Evolutionary conservation across 2,888 invertebrate genomes (phyloP), one percentile per base, ranked within the genome.

Genomic region (Pterostichus niger): DNA sequence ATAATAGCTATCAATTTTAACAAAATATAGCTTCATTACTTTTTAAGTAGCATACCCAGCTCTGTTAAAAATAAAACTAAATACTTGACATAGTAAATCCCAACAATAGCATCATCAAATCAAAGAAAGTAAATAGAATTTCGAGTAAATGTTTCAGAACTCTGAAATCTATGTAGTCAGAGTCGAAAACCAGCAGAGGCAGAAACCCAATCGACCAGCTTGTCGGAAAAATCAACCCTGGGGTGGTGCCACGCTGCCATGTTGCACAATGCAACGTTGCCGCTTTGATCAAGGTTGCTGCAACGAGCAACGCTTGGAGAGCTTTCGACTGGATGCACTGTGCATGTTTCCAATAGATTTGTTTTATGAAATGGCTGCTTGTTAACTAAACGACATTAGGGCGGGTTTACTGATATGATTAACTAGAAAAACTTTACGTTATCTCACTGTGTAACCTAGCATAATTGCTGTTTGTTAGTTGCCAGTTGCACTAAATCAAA

Each of bases 331-430:
- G 56, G 56, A 9, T 49, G 49, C 49, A 56, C 40, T 9, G 40
- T 40, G 40, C 44, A 71, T 44, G 68, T 44, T 71, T 71, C 68
- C 68, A 71, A 71, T 64, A 64, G 64, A 64, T 71, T 71, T 71
- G 68, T 40, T 71, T 71, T 64, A 64, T 64, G 64, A 64, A 64
- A 64, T 64, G 64, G 64, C 64, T 64, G 35, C 64, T 64, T 33
- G 64, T 64, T 64, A 64, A 13, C 64, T 64, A 35, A 64, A 64
- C 33, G 64, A 64, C n/a, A 10, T 13, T 31, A 31, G 64, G 64
- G 64, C n/a, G 61, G 31, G 61, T 6, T n/a, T 49, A 13, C 49
- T 64, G 64, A 64, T 64, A 59, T 59, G 59, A 59, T 59, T 59
- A 59, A 31, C 35, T 35, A 35, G 64, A 64, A 64, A 24, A 64